Conservation (phyloP, 2,888 invertebrate genomes). For the Stenchaetothrips biformis region DNA sequence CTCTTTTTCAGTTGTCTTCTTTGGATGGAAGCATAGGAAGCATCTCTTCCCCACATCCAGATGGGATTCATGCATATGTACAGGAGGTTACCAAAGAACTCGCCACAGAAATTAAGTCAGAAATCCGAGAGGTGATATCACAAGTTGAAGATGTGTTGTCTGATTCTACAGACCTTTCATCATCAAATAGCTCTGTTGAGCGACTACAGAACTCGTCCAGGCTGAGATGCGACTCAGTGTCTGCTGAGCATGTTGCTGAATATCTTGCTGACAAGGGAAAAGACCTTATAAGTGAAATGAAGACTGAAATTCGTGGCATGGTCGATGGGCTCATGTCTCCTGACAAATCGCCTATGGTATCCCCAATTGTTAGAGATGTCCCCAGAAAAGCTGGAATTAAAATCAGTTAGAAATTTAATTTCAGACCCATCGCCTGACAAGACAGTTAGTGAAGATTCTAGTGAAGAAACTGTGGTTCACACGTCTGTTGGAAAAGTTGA, state of each 20-base stretch:
- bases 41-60: conserved; percentile 43
- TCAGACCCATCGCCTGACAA: not conserved
- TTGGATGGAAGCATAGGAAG: conserved; percentile 20
- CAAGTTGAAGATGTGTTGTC: conserved; percentile 69
- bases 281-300: conserved; percentile 74
- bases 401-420: not conserved
- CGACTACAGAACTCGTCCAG: conserved; percentile 22
- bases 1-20: not conserved
- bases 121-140: conserved; percentile 73
- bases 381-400: conserved; percentile 14
- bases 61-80: conserved; percentile 68
- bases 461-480: not conserved
- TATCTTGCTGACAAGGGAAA: conserved; percentile 72
- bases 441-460: not conserved
- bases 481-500: not conserved
- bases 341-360: conserved; percentile 40
- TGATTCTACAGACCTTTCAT: conserved; percentile 37
- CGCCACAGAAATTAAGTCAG: conserved; percentile 75
- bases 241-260: conserved; percentile 69
- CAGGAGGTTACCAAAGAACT: conserved; percentile 73
- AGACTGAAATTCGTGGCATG: conserved; percentile 69
- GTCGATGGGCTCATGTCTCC: conserved; percentile 64
- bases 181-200: not conserved
- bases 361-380: conserved; percentile 24
- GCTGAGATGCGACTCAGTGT: conserved; percentile 51